A percentile compares a stretch with the other conserved stretches of the same genome.
Evolutionary conservation across 2,888 invertebrate genomes (phyloP).

Genomic region (Ceriagrion tenellum): DNA sequence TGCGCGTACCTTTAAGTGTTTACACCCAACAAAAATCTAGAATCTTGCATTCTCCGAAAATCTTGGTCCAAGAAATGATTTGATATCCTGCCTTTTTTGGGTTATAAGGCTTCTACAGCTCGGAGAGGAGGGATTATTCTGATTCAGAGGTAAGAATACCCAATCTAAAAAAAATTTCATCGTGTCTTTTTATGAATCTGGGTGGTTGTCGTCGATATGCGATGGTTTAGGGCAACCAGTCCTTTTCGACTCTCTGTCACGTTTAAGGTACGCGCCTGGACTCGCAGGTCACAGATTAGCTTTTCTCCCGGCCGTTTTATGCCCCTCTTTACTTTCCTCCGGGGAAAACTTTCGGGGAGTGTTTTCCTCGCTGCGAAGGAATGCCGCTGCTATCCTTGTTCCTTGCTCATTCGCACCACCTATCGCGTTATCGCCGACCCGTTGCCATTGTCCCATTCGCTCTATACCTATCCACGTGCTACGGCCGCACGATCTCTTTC

Average conservation of each 20-base stretch:
- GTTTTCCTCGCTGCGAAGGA: neutral
- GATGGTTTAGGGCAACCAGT: neutral
- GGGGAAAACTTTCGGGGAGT: neutral
- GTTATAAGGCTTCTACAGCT: too few species aligned
- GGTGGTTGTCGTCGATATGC: neutral
- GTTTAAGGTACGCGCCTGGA: neutral
- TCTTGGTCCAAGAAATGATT: too few species aligned
- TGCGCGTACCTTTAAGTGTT: too few species aligned
- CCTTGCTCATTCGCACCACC: neutral
- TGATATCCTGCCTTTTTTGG: too few species aligned
- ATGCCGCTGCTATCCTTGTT: neutral
- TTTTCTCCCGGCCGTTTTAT: constrained; percentile 5
- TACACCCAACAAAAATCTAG: too few species aligned
- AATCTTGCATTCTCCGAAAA: too few species aligned
- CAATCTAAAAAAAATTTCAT: neutral
- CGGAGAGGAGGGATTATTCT: too few species aligned
- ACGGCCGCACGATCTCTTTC: neutral
- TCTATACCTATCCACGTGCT: neutral
- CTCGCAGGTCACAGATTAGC: neutral
- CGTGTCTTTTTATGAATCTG: neutral
- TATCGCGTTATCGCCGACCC: neutral
- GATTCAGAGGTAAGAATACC: neutral
- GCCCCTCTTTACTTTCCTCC: neutral
- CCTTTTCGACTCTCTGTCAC: neutral
- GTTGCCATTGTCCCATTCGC: neutral